Percentiles rank a stretch among this genome's conserved stretches.
phyloP scores from a whole-genome alignment of 2,113 vertebrate species.

The Sterrhoptilus dennistouni region DNA sequence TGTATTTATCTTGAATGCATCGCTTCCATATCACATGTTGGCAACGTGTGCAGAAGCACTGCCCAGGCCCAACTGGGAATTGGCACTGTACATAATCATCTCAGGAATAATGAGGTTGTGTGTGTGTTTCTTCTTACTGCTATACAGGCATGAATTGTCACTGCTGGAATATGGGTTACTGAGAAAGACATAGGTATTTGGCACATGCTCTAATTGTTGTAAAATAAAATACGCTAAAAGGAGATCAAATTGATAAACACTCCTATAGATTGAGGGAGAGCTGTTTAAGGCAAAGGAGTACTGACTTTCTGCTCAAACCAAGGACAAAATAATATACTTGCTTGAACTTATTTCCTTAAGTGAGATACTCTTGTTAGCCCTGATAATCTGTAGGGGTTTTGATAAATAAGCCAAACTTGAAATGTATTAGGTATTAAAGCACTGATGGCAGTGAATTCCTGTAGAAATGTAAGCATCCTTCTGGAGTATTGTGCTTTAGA shows the following conservation, averaged over 20 bases:
- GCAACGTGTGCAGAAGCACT: constrained; percentile 91
- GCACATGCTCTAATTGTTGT: neutral
- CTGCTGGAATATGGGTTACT: neutral
- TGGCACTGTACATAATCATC: constrained; percentile 91
- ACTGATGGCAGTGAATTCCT: neutral
- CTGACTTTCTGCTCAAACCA: neutral
- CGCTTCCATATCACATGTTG: constrained; percentile 96
- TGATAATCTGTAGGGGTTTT: neutral
- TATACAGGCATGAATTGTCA: accelerated
- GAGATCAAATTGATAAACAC: neutral
- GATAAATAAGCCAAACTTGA: neutral
- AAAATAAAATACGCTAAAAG: neutral
- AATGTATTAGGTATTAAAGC: neutral
- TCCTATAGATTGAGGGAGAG: neutral
- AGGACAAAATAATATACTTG: neutral
- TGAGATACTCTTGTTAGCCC: neutral
- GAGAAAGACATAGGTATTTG: neutral
- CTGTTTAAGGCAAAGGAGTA: neutral
- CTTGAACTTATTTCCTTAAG: neutral
- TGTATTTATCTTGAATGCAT: constrained; percentile 91
- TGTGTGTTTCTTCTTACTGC: neutral
- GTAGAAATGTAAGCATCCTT: neutral
- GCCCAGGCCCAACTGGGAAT: constrained; percentile 94
- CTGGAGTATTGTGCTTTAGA: neutral
- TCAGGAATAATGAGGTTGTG: constrained; percentile 93